These are phyloP conservation scores for Anguilla rostrata DNA, from an alignment of 2,113 vertebrate genomes.

Conservation along the genomic window DNA sequence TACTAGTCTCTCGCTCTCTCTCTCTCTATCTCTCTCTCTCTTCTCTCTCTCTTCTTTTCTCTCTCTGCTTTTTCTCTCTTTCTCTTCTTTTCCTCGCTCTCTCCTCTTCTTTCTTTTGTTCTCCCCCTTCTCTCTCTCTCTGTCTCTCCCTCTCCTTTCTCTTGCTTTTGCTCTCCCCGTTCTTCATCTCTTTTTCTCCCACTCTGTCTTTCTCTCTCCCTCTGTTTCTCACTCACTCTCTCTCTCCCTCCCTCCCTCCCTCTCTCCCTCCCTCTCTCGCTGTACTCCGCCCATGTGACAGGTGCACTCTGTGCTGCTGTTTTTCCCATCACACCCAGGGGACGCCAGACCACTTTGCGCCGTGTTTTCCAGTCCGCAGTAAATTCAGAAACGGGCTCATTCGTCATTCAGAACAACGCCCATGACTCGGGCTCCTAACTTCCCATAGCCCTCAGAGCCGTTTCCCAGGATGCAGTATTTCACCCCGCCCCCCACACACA, in stretches of 20 bases:
- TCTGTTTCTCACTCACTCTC: too few species aligned
- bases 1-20: constrained; percentile 52
- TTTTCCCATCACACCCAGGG: not conserved
- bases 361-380: not conserved
- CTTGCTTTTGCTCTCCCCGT: too few species aligned
- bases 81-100: too few species aligned
- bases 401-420: not conserved
- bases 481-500: too few species aligned
- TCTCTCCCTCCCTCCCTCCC: too few species aligned
- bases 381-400: not conserved
- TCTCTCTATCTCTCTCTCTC: constrained; percentile 11
- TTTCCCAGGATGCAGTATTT: not conserved
- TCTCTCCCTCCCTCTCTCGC: too few species aligned
- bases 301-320: not conserved
- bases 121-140: constrained; percentile 43
- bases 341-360: not conserved
- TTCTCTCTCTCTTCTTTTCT: not conserved
- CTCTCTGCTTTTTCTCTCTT: too few species aligned
- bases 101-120: too few species aligned
- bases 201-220: not conserved
- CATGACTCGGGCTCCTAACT: not conserved
- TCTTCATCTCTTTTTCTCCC: not conserved
- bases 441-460: not conserved
- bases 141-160: constrained; percentile 10
- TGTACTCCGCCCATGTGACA: not conserved